Evolutionary conservation across 2,888 invertebrate species (phyloP).

Genomic region (Scaptomyza flava): DNA sequence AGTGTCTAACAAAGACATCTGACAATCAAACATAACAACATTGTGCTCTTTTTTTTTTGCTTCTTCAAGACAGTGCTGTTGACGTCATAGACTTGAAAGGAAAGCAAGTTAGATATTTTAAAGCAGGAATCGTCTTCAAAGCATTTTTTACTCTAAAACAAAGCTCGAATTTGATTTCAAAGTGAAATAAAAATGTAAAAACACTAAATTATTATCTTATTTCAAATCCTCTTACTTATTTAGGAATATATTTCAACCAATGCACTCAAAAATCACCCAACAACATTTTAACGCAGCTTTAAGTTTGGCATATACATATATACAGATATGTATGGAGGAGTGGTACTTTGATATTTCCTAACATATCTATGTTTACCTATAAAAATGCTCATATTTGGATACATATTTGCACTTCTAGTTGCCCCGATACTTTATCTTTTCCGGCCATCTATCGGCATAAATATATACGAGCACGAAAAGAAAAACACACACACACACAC

Average conservation of each 20-base stretch:
- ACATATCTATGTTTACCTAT: background rate
- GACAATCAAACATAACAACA: constrained; percentile 27
- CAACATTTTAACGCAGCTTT: too few relatives aligned
- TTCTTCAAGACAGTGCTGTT: background rate
- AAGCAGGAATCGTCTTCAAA: too few relatives aligned
- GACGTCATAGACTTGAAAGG: constrained; percentile 22
- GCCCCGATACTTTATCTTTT: constrained; percentile 73
- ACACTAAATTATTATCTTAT: background rate
- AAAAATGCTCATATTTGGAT: constrained; percentile 13
- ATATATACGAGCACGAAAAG: constrained; percentile 57
- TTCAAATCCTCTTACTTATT: too few relatives aligned
- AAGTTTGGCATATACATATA: too few relatives aligned
- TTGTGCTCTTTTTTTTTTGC: background rate
- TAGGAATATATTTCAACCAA: too few relatives aligned
- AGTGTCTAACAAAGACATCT: constrained; percentile 57
- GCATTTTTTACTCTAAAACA: background rate
- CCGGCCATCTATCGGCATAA: constrained; percentile 81
- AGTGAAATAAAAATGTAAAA: background rate
- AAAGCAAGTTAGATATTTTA: background rate
- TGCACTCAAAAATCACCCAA: too few relatives aligned
- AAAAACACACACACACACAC: constrained; percentile 21
- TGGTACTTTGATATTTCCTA: constrained; percentile 7
- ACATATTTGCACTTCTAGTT: constrained; percentile 50
- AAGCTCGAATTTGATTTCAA: background rate
- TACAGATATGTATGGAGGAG: background rate